Evolutionary conservation across 1,140 invertebrate genomes (phyloP).

Genomic region (Spodoptera litura): DNA sequence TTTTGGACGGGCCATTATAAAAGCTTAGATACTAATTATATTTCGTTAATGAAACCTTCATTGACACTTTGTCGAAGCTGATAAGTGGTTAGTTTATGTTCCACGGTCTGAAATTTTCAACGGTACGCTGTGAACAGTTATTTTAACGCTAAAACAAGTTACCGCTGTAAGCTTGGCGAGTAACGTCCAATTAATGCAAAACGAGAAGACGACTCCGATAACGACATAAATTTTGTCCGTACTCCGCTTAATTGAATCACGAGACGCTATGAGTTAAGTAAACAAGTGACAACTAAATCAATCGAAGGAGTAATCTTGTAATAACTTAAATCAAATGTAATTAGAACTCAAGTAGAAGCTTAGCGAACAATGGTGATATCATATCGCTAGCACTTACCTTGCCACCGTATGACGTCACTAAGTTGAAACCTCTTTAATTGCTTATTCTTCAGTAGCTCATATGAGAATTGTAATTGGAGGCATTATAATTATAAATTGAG

Average conservation of each 20-base stretch:
- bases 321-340: slow-evolving; percentile 3
- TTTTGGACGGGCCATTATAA: slow-evolving; percentile 7
- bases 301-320: slow-evolving; percentile 21
- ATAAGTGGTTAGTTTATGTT: not conserved
- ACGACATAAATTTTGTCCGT: slow-evolving; percentile 67
- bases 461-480: too few species aligned
- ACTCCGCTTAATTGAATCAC: slow-evolving; percentile 64
- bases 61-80: slow-evolving; percentile 13
- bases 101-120: not conserved
- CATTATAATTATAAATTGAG: too few species aligned
- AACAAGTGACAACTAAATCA: slow-evolving; percentile 51
- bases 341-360: not conserved
- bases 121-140: slow-evolving; percentile 55
- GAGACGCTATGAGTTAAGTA: slow-evolving; percentile 53
- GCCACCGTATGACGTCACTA: not conserved
- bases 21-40: not conserved
- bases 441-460: too few species aligned
- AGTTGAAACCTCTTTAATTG: too few species aligned
- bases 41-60: not conserved
- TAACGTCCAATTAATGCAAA: slow-evolving; percentile 68
- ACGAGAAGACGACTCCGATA: slow-evolving; percentile 64
- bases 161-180: slow-evolving; percentile 63
- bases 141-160: slow-evolving; percentile 62
- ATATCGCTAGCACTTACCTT: not conserved
- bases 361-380: not conserved